phyloP scores from a whole-genome alignment of 2,797 vertebrate genomes.

The Glyptemys insculpta region DNA sequence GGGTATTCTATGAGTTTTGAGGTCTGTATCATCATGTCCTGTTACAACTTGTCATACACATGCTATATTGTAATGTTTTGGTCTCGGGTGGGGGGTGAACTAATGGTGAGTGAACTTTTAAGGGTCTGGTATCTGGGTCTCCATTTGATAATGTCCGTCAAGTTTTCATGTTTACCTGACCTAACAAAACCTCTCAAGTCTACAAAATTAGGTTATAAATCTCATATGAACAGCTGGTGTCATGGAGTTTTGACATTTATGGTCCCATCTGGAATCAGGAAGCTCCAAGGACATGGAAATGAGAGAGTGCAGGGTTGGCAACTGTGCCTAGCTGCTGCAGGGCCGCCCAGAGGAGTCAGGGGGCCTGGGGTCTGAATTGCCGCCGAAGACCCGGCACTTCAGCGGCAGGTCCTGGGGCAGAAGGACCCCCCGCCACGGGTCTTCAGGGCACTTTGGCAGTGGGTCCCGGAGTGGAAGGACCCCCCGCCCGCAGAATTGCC shows the following conservation, averaged over 20 bases:
- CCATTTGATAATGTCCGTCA: not conserved
- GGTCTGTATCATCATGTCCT: not conserved
- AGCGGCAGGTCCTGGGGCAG: no score
- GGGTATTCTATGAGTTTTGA: not conserved
- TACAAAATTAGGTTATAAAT: fast-evolving
- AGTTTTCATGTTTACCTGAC: not conserved
- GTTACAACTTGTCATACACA: not conserved
- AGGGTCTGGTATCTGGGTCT: not conserved
- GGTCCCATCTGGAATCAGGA: not conserved
- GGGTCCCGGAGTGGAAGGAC: no score
- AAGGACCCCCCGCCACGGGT: no score
- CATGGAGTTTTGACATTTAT: not conserved
- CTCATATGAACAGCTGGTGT: not conserved
- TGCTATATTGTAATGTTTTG: not conserved
- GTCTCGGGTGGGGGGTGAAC: not conserved
- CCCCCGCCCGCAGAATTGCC: no score
- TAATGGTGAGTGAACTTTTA: not conserved
- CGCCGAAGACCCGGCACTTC: no score
- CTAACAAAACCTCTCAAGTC: not conserved
- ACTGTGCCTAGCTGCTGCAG: fast-evolving
- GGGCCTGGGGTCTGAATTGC: no score
- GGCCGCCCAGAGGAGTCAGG: no score
- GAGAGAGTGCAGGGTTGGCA: not conserved
- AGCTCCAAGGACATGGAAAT: not conserved
- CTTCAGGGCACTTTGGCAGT: no score